These are phyloP conservation scores for Chauna torquata DNA, from an alignment of 2,113 vertebrate species.

Conservation along the genomic window DNA sequence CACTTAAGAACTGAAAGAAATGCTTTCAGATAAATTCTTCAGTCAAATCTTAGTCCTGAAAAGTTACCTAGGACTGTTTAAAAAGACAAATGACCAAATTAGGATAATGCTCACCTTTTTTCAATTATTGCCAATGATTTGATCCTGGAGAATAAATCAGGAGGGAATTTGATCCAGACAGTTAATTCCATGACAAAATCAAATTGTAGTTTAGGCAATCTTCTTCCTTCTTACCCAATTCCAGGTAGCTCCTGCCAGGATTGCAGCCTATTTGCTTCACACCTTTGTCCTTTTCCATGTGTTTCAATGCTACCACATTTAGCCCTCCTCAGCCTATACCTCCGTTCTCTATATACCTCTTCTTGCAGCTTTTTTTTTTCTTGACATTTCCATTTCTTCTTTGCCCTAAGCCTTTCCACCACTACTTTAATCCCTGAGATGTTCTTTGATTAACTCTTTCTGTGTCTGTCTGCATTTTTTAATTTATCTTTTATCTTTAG, in stretches of 20 bases:
- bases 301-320: background rate
- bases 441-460: background rate
- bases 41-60: background rate
- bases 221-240: background rate
- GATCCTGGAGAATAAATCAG: background rate
- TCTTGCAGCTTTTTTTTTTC: background rate
- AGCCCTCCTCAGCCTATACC: background rate
- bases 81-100: background rate
- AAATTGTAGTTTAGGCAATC: background rate
- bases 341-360: background rate
- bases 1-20: background rate
- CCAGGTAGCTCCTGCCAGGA: background rate
- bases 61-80: background rate
- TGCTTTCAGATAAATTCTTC: background rate
- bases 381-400: background rate
- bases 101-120: background rate
- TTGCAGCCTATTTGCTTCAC: background rate
- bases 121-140: background rate
- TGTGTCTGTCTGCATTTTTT: background rate
- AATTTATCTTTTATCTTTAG: background rate
- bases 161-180: background rate
- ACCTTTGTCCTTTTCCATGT: background rate
- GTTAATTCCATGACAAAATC: background rate
- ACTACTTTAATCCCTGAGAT: background rate
- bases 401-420: background rate